These are phyloP conservation scores for Pomacea canaliculata DNA, from an alignment of 2,888 invertebrate species.

Conservation along the genomic window DNA sequence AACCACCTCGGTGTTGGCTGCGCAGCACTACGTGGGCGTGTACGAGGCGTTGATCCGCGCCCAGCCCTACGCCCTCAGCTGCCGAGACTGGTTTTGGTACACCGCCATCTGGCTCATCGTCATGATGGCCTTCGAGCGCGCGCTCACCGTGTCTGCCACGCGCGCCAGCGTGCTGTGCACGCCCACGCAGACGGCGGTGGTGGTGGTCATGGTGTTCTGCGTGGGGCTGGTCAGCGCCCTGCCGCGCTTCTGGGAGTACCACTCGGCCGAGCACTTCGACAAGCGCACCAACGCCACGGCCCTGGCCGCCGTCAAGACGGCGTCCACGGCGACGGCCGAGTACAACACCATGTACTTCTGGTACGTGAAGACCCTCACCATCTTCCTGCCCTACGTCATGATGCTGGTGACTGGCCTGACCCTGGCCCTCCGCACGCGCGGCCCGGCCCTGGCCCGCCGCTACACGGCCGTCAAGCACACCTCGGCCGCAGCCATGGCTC, in stretches of 20 bases:
- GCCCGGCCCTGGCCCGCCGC: slow-evolving; percentile 47
- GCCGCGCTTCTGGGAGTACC: slow-evolving; percentile 66
- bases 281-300: slow-evolving; percentile 42
- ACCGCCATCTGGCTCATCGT: slow-evolving; percentile 64
- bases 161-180: slow-evolving; percentile 55
- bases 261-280: slow-evolving; percentile 43
- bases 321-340: slow-evolving; percentile 53
- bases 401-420: slow-evolving; percentile 52
- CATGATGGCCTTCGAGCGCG: slow-evolving; percentile 61
- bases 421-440: slow-evolving; percentile 49
- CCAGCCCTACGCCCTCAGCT: slow-evolving; percentile 57
- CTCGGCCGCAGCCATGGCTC: slow-evolving; percentile 52
- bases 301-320: slow-evolving; percentile 50
- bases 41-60: slow-evolving; percentile 48
- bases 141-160: slow-evolving; percentile 55
- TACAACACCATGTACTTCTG: slow-evolving; percentile 65
- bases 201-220: slow-evolving; percentile 57
- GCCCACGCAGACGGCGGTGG: slow-evolving; percentile 57
- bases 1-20: slow-evolving; percentile 46
- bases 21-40: slow-evolving; percentile 61
- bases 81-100: slow-evolving; percentile 65
- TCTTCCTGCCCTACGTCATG: slow-evolving; percentile 61
- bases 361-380: slow-evolving; percentile 62
- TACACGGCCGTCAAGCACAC: slow-evolving; percentile 52
- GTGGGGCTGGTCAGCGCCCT: slow-evolving; percentile 63